Evolutionary conservation across 1,140 invertebrate genomes (phyloP), one percentile per base, ranked within the genome.

Genomic region (Paraescarpia echinospica): DNA sequence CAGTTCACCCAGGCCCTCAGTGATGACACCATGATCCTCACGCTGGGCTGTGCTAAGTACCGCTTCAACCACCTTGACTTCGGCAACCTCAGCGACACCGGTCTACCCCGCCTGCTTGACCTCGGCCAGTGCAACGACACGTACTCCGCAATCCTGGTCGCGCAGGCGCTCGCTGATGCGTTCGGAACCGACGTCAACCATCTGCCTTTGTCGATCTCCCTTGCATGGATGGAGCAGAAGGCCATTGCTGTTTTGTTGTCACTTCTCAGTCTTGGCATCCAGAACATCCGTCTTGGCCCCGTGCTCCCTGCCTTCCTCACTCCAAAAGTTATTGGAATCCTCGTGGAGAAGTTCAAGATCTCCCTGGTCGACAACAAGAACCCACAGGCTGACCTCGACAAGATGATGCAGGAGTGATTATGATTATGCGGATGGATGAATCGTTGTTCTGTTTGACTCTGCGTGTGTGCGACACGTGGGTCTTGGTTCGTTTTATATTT

Each of bases 211-310:
- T 94, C 94, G 5, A 91, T 94, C 1, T 93, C 93, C 0, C 89
- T 94, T 59, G 94, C 94, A 0, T 94, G 94, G 94, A 94, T 94
- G 92, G 94, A 94, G 89, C 94, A 94, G 91, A 94, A 94, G 92
- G 94, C 94, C 1, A 94, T 94, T 22, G 94, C 94, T 18, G 94
- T 94, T 0, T 88, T 94, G 51, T 88, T 94, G 34, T 93, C 93
- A 18, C 48, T 94, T 31, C 92, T 94, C 6, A 94, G 93, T 92
- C 93, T 94, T 33, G 94, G 94, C 0, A 93, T 94, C 1, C 93
- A 94, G 93, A 94, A 94, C 91, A 94, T 94, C 34, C 92, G 93
- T 34, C 91, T 94, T 8, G 94, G 94, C 31, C 94, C 94, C 1
- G 93, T 94, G 1, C 92, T 94, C 91, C 94, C 94, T 31, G 94